A percentile compares a stretch with the other conserved stretches of the same genome.
These are phyloP conservation scores for Solenodon paradoxus DNA, from an alignment of 2,113 vertebrate genomes.

Conservation along the genomic window DNA sequence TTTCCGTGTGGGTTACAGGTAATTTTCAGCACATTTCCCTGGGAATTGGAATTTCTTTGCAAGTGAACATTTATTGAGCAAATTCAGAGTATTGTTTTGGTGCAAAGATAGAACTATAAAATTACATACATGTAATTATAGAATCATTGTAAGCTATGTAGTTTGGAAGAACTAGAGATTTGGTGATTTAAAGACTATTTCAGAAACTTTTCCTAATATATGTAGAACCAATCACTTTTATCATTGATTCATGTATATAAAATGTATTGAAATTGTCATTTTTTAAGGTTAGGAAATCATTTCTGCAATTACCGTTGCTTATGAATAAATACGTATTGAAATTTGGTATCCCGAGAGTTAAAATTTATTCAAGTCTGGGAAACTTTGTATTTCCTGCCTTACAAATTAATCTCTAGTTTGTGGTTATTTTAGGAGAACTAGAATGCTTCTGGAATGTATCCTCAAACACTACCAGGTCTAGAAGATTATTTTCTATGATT, in stretches of 20 bases:
- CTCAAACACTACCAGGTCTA: background rate
- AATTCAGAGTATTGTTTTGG: background rate
- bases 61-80: background rate
- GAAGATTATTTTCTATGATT: background rate
- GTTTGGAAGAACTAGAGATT: background rate
- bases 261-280: background rate
- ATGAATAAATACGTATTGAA: background rate
- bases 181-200: conserved; percentile 2
- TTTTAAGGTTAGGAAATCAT: conserved; percentile 9
- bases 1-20: background rate
- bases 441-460: background rate
- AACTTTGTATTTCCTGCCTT: background rate
- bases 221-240: background rate
- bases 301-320: background rate
- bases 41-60: conserved; percentile 16
- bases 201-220: background rate
- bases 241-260: background rate
- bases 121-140: background rate
- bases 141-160: background rate
- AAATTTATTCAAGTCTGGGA: background rate
- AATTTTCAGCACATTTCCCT: background rate
- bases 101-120: background rate
- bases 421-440: background rate
- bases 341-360: background rate
- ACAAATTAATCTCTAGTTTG: background rate